Base-by-base conservation (phyloP, 2,113 vertebrate species). In the Zingel zingel region DNA sequence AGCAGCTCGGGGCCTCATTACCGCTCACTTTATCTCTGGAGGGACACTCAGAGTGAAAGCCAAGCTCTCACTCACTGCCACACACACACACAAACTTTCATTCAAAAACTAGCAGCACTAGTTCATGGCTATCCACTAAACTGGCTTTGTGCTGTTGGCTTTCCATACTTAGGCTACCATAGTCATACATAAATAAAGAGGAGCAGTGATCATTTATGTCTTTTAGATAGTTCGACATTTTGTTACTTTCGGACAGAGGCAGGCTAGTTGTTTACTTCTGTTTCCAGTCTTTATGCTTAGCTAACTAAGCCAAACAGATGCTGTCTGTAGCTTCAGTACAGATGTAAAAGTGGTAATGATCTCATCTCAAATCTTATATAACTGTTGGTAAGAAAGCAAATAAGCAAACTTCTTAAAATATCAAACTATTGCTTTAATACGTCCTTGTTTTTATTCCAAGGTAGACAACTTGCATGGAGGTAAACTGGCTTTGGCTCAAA, bases 1-100 rank as follows among this genome's bases (percentile, higher is more conserved):
- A 69, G 91, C 77, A 82, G 79, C 86, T 83, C 78, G 58, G 90
- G 89, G 83, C 81, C 81, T 93, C 89, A 62, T 93, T 92, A 94
- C 65, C 5, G 66, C 81, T 82, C 63, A 61, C 74, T 89, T 84
- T 54, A 85, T 87, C 82, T 90, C 85, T 80, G 62, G 54, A 73
- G 85, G 76, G 81, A 85, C 21, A 80, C 70, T 64, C 51, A 86
- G 64, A 74, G 82, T 86, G 79, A 72, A 79, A 79, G 75, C 65
- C 30, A 25, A 79, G 70, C 80, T 83, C 63, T 83, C 63, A 59
- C 53, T 86, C 88, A 54, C 74, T 79, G 64, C 33, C 54, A 78
- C 67, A 80, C 72, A 50, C 25, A 62, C 48, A 48, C 19, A 54
- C 21, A 27, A 27, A 27, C 27, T 27, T 39, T 50, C 39, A 25